These are phyloP conservation scores for Nyctalus aviator DNA, from an alignment of 2,797 vertebrate genomes.

Conservation along the genomic window DNA sequence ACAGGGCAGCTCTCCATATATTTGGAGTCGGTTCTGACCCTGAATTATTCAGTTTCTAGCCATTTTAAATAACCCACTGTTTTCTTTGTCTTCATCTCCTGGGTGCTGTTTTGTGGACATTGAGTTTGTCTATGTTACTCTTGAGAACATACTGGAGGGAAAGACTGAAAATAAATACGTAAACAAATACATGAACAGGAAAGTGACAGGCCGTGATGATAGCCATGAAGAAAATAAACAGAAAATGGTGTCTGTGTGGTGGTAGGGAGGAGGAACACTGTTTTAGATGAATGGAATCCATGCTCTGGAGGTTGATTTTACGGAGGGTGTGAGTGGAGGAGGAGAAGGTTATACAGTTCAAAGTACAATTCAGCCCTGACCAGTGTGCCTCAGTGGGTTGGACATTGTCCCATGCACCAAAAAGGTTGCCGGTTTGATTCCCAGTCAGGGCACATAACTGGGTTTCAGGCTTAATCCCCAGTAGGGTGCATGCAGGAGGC, in stretches of 20 bases:
- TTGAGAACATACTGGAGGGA: not conserved
- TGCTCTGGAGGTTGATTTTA: not conserved
- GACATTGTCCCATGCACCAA: too few relatives aligned
- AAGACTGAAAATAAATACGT: not conserved
- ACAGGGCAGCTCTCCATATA: not conserved
- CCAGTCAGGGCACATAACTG: too few relatives aligned
- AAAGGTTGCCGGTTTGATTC: too few relatives aligned
- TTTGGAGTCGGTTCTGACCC: not conserved
- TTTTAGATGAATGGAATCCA: not conserved
- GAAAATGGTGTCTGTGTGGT: not conserved
- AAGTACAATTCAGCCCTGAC: not conserved
- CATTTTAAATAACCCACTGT: not conserved
- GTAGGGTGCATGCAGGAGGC: too few relatives aligned
- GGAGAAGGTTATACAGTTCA: not conserved
- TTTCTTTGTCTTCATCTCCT: not conserved
- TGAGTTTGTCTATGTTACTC: not conserved
- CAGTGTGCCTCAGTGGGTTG: too few relatives aligned
- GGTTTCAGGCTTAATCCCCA: too few relatives aligned
- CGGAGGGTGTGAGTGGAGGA: fast-evolving
- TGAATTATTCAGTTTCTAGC: not conserved
- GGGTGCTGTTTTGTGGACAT: not conserved
- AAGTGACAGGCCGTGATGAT: not conserved
- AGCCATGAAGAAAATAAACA: not conserved
- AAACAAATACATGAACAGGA: not conserved
- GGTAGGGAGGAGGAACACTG: not conserved